Evolutionary conservation across 2,888 invertebrate species (phyloP).

Genomic region (Epinotia demarniana): DNA sequence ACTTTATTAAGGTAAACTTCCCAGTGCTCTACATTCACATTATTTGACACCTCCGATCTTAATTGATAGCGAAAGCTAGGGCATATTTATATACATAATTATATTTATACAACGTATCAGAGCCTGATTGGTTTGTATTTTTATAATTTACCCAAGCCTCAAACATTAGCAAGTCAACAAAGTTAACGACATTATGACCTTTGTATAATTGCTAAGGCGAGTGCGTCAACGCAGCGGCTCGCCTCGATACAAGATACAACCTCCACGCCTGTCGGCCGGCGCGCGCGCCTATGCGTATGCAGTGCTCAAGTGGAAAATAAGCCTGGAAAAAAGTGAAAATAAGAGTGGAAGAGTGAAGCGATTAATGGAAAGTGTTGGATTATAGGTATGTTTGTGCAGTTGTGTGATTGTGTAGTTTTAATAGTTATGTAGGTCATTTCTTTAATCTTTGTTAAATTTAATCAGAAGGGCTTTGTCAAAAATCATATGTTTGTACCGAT

Average conservation of each 20-base stretch:
- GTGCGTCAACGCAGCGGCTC: slow-evolving; percentile 16
- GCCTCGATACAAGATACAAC: slow-evolving; percentile 3
- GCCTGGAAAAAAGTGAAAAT: not conserved
- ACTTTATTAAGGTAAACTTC: too few species aligned
- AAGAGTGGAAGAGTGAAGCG: slow-evolving; percentile 5
- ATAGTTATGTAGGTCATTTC: too few species aligned
- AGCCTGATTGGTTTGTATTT: not conserved
- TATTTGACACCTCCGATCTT: too few species aligned
- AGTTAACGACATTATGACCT: slow-evolving; percentile 25
- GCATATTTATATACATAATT: too few species aligned
- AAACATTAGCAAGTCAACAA: slow-evolving; percentile 16
- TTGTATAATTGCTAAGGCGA: slow-evolving; percentile 11
- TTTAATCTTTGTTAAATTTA: too few species aligned
- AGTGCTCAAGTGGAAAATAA: not conserved
- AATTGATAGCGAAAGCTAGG: too few species aligned
- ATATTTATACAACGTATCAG: too few species aligned
- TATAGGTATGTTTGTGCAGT: not conserved
- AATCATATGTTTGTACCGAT: too few species aligned
- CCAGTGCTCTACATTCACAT: too few species aligned
- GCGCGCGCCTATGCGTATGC: not conserved
- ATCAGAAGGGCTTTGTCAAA: too few species aligned
- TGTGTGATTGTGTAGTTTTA: not conserved
- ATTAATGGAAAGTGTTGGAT: not conserved
- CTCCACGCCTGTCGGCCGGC: not conserved
- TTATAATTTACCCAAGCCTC: not conserved